Base-by-base conservation (phyloP, 2,888 invertebrate species). In the Theristus sp. region DNA sequence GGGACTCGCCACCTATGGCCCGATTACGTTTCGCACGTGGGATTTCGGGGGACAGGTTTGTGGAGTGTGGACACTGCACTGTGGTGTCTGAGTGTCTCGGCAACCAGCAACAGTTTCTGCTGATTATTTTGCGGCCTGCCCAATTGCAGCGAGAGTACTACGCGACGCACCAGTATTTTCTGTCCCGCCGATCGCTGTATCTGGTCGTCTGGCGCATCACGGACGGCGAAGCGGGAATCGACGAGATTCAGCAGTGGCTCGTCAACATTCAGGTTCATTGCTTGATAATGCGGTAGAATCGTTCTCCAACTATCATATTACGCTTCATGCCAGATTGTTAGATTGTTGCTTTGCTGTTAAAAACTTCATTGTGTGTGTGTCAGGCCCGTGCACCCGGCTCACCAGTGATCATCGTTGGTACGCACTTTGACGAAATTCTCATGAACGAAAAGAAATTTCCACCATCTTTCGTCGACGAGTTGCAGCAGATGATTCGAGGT, bases 111-210 rank as follows among this genome's bases (percentile, higher is more conserved):
- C n/a, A 38, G 38, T 38, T 38, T 13, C 38, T 17, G 17, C 38
- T 38, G 38, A 17, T 13, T 38, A 38, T 38, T 38, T 17, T 17
- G 38, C 17, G 10, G 6, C 6, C 38, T 38, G 38, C 38, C 10
- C 38, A 6, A 38, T 60, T 69, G 53, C 66, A 80, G 76, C 71
- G 85, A 72, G 96, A 98, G 72, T 94, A 96, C 75, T 96, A 96
- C 75, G 89, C 94, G 0, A 96, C 96, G 0, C 96, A 96, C 80
- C 94, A 96, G 74, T 98, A 98, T 76, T 98, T 98, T 75, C 78
- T 98, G 56, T 93, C 94, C 0, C 87, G 90, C 63, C 81, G 96
- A 22, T 90, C 93, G 27, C 78, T 98, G 46, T 98, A 94, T 75
- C 79, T 98, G 60, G 94, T 96, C 1, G 82, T 94, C 2, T 98